Evolutionary conservation across 1,140 invertebrate species (phyloP).

Genomic region (Chlorops oryzae): DNA sequence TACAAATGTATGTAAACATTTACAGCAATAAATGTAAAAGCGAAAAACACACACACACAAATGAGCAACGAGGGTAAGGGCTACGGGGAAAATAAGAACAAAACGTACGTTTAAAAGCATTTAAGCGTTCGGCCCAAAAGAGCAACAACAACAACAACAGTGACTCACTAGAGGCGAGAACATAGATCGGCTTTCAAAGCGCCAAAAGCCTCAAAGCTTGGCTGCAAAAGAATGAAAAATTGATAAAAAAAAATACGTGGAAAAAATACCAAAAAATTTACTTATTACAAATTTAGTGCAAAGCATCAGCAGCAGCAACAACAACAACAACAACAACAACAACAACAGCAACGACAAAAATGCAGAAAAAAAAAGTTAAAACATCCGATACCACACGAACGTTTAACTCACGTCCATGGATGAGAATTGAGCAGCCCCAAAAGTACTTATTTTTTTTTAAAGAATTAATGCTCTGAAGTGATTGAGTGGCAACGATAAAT

Average conservation of each 20-base stretch:
- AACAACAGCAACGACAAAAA: not conserved
- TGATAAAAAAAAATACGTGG: not conserved
- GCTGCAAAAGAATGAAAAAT: constrained; percentile 7
- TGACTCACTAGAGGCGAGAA: no score
- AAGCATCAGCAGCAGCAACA: constrained; percentile 17
- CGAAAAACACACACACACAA: constrained; percentile 6
- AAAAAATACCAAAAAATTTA: constrained; percentile 1
- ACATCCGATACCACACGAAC: no score
- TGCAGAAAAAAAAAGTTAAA: not conserved
- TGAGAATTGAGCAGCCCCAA: no score
- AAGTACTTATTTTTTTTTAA: no score
- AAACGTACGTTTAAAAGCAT: not conserved
- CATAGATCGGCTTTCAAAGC: no score
- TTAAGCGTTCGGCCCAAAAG: constrained; percentile 16
- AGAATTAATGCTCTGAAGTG: no score
- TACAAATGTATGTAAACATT: constrained; percentile 1
- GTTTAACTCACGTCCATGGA: no score
- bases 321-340: constrained; percentile 14
- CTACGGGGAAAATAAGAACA: not conserved
- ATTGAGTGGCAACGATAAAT: no score
- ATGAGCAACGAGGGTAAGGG: not conserved
- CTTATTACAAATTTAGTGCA: constrained; percentile 13
- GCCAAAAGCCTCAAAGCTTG: no score
- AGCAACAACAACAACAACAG: constrained; percentile 8
- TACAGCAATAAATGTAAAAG: constrained; percentile 13